Percentiles rank a stretch among this genome's conserved stretches.
These are phyloP conservation scores for Nematostella vectensis DNA, from an alignment of 92 coral and sea anemone species.

Conservation along the genomic window DNA sequence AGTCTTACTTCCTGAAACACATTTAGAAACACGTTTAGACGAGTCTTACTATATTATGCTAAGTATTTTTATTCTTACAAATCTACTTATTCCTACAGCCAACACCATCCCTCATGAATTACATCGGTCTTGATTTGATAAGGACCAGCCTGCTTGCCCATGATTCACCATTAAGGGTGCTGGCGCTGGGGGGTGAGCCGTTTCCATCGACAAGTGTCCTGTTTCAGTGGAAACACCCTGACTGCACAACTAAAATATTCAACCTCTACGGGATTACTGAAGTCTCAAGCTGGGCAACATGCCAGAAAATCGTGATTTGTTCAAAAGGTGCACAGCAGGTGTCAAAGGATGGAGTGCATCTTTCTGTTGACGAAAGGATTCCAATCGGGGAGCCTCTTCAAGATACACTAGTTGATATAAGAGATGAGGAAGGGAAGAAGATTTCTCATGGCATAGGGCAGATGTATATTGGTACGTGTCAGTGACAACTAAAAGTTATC, in stretches of 20 bases:
- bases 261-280: constrained; percentile 92
- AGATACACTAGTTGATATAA: constrained; percentile 49
- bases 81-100: too few relatives aligned
- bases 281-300: constrained; percentile 93
- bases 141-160: constrained; percentile 40
- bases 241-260: constrained; percentile 49
- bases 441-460: constrained; percentile 63
- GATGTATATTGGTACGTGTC: constrained; percentile 65
- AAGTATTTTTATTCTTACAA: too few relatives aligned
- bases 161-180: constrained; percentile 59
- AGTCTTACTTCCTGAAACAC: too few relatives aligned
- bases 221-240: constrained; percentile 54
- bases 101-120: constrained; percentile 72
- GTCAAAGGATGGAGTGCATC: constrained; percentile 4
- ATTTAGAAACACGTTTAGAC: too few relatives aligned
- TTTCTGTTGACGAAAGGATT: constrained; percentile 10
- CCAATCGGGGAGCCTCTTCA: constrained; percentile 52
- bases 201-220: constrained; percentile 68
- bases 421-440: constrained; percentile 29
- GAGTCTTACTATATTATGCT: too few relatives aligned
- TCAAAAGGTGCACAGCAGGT: neutral
- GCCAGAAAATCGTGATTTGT: constrained; percentile 30
- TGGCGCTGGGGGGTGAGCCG: constrained; percentile 89
- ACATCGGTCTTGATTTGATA: constrained; percentile 67
- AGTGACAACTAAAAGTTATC: too few relatives aligned